Evolutionary conservation across 2,113 vertebrate species (phyloP), one percentile per base, ranked within the genome.

Genomic region (Eclectus roratus): DNA sequence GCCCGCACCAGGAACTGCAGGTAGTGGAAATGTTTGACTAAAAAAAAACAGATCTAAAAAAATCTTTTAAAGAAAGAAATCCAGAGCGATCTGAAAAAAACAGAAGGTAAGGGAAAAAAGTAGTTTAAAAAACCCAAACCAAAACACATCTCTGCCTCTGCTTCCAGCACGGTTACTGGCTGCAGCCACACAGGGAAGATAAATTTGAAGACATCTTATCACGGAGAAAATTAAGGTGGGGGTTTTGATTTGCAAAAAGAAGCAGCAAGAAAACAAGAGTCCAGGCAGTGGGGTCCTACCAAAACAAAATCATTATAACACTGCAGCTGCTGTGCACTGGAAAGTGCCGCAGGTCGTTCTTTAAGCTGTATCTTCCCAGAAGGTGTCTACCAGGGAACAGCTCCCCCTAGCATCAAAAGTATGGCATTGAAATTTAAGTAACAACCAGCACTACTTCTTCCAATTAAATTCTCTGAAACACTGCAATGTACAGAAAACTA

Each of bases 361-460:
- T 27, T 2, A 50, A 27, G 17, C 3, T 2, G 23, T 7, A 16
- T 24, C 53, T 49, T 60, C 61, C 44, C 74, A 87, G 46, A 60
- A 27, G 21, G 11, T 3, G 4, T 68, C 55, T 47, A n/a, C 44
- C 52, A 86, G 87, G 28, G 68, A 94, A 95, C 21, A 91, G 96
- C 97, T 94, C 96, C 96, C 96, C 93, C 96, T 97, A 94, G 70
- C 91, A 89, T 18, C 80, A 35, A 4, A 71, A 46, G 39, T 7
- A 52, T 47, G 41, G 80, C 63, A 94, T 2, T 53, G 50, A 85
- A 60, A 77, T 21, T 17, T 24, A 63, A 79, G 25, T 15, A 47
- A 44, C 13, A 47, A 29, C 1, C 33, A 55, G 31, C 27, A 46
- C 29, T 16, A 13, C 1, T 3, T 4, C 12, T 72, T 70, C 8